These are phyloP conservation scores for Lepidocyrtinus sp. DNA, from an alignment of 2,888 invertebrate genomes.

Conservation along the genomic window DNA sequence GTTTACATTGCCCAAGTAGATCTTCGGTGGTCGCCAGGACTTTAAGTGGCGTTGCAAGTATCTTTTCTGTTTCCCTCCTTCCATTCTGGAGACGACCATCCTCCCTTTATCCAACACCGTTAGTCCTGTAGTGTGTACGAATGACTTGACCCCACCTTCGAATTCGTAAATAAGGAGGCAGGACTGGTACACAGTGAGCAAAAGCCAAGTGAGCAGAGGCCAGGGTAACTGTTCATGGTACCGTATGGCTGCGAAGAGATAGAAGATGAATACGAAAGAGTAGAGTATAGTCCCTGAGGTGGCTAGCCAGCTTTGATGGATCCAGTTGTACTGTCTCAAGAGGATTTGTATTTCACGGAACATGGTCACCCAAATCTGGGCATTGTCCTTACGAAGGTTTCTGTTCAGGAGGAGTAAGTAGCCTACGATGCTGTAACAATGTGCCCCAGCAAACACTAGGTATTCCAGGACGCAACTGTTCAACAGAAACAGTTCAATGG, in stretches of 20 bases:
- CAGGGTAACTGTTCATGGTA: not conserved
- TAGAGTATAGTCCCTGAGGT: not conserved
- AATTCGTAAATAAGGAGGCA: not conserved
- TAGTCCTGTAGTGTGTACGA: not conserved
- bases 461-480: not conserved
- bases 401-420: not conserved
- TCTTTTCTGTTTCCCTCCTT: not conserved
- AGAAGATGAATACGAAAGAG: not conserved
- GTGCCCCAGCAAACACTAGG: not conserved
- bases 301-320: not conserved
- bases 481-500: not conserved
- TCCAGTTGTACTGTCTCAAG: not conserved
- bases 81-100: not conserved
- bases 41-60: not conserved
- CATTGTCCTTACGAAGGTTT: too few species aligned
- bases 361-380: not conserved
- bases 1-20: not conserved
- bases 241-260: not conserved
- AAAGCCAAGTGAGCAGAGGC: not conserved
- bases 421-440: not conserved
- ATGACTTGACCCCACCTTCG: not conserved
- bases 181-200: not conserved
- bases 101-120: not conserved
- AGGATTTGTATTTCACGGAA: not conserved
- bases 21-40: not conserved